Evolutionary conservation across 2,888 invertebrate species (phyloP).

Genomic region (Drosophila formosana): DNA sequence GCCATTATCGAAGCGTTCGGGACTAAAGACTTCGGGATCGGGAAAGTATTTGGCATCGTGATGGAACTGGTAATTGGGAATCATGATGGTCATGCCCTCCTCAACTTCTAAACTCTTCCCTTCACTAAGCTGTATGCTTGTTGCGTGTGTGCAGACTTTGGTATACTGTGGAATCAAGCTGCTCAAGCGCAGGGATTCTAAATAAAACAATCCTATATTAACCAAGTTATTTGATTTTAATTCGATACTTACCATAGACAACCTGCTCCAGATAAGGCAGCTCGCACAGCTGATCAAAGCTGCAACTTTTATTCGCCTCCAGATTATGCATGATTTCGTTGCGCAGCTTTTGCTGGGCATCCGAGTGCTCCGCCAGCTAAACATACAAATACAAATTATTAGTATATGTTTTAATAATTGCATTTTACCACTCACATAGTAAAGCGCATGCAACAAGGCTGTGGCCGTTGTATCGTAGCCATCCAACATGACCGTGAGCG

Average conservation of each 20-base stretch:
- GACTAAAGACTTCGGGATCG: conserved; percentile 71
- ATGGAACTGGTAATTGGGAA: conserved; percentile 83
- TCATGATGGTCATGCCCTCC: conserved; percentile 73
- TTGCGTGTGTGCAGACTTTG: conserved; percentile 71
- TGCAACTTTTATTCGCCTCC: conserved; percentile 37
- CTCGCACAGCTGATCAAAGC: conserved; percentile 69
- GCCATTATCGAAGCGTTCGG: conserved; percentile 80
- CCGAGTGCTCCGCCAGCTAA: conserved; percentile 67
- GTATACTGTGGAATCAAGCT: conserved; percentile 69
- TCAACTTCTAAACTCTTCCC: conserved; percentile 61
- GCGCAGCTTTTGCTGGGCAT: conserved; percentile 74
- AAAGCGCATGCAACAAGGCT: conserved; percentile 69
- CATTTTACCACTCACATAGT: conserved; percentile 62
- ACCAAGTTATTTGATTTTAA: not conserved
- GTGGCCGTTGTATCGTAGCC: conserved; percentile 82
- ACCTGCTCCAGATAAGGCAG: conserved; percentile 82
- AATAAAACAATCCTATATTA: not conserved
- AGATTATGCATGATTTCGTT: conserved; percentile 59
- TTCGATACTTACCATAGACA: conserved; percentile 68
- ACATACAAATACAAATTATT: not conserved
- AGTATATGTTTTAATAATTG: not conserved
- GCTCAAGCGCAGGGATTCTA: conserved; percentile 79
- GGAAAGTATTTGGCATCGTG: conserved; percentile 75
- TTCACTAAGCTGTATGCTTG: conserved; percentile 60
- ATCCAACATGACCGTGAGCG: conserved; percentile 79